Conservation (phyloP, 2,797 vertebrate genomes). For the Enteromius paludinosus region DNA sequence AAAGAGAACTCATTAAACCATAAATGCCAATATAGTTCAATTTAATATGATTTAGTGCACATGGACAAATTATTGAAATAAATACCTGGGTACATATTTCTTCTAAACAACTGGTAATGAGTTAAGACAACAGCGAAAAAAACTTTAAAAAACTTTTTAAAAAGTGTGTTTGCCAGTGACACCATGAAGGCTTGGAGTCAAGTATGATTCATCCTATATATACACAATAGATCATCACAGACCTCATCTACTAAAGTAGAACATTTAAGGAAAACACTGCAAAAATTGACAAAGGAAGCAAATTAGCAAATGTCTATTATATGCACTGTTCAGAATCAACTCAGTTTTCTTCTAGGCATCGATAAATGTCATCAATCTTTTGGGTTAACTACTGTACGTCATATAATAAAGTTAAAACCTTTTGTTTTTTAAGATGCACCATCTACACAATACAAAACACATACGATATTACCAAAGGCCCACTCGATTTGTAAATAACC, state of each 20-base stretch:
- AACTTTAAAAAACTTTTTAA: background rate
- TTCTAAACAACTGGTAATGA: background rate
- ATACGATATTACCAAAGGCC: background rate
- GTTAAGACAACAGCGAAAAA: background rate
- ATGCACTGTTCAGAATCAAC: background rate
- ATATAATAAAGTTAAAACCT: background rate
- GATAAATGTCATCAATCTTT: background rate
- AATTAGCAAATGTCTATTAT: background rate
- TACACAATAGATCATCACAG: background rate
- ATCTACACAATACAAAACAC: background rate
- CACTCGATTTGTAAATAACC: background rate
- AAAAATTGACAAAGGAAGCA: background rate
- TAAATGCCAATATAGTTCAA: background rate
- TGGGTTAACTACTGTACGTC: background rate
- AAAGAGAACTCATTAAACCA: background rate
- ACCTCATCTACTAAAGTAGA: background rate
- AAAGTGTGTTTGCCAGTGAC: background rate
- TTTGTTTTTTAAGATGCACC: background rate
- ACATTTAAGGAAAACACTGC: background rate
- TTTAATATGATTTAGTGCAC: background rate
- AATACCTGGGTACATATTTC: background rate
- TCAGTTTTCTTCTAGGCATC: background rate
- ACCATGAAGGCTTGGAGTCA: background rate
- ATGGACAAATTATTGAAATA: background rate
- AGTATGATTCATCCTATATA: background rate